Evolutionary conservation across 2,113 vertebrate genomes (phyloP).

Genomic region (Triplophysa tibetana): DNA sequence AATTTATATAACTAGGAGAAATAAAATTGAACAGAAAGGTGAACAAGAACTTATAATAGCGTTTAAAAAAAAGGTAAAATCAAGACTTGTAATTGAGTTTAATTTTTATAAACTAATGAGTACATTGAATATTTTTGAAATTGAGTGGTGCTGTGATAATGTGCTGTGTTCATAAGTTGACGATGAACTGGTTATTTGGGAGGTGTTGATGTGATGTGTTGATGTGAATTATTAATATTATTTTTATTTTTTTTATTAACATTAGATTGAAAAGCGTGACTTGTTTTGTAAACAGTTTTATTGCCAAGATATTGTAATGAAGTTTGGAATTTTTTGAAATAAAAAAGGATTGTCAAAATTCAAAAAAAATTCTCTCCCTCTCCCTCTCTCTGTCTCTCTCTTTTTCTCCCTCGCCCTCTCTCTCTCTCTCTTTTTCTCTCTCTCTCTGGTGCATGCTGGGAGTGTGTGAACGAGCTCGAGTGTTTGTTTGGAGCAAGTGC

Average conservation of each 20-base stretch:
- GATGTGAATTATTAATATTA: neutral
- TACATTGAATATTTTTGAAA: neutral
- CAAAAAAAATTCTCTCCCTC: neutral
- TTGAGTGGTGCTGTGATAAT: constrained; percentile 1
- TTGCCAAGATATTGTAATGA: too few species aligned
- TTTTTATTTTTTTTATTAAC: too few species aligned
- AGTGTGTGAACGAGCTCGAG: too few species aligned
- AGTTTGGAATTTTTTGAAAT: too few species aligned
- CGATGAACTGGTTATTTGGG: neutral
- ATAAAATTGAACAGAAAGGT: neutral
- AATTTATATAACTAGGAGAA: neutral
- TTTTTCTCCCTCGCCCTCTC: too few species aligned
- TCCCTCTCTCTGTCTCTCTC: neutral
- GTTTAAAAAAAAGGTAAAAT: neutral
- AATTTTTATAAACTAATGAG: neutral
- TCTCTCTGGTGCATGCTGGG: too few species aligned
- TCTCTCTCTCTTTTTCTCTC: too few species aligned
- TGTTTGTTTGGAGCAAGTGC: too few species aligned
- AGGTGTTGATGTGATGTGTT: neutral
- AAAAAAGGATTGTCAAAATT: too few species aligned
- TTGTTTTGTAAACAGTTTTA: too few species aligned
- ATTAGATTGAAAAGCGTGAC: too few species aligned
- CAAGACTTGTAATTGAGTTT: neutral
- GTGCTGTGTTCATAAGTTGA: neutral
- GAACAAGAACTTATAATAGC: neutral